Evolutionary conservation across 2,797 vertebrate species (phyloP).

Genomic region (Hypotaenidia okinawae): DNA sequence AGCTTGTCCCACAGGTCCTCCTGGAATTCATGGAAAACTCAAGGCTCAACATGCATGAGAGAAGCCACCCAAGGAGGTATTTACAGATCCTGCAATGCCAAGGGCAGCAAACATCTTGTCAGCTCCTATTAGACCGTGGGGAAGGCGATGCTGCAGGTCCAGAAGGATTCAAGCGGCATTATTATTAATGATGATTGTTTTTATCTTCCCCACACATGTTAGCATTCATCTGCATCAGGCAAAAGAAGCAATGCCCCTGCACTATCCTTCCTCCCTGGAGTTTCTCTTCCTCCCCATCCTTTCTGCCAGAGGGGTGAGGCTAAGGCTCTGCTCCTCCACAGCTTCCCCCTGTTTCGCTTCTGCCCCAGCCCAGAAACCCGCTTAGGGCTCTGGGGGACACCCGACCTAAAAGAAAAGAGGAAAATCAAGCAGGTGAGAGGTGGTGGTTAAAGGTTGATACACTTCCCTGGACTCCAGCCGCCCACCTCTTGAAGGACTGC

Average conservation of each 20-base stretch:
- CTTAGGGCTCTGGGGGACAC: background rate
- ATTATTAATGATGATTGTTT: background rate
- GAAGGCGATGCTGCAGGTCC: background rate
- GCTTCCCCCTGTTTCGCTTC: background rate
- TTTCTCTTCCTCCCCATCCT: background rate
- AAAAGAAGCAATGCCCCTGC: background rate
- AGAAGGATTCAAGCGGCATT: background rate
- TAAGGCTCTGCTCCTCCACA: fast-evolving
- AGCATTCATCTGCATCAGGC: background rate
- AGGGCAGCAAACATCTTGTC: background rate
- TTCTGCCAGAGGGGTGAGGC: background rate
- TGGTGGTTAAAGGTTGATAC: background rate
- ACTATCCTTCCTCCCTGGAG: background rate
- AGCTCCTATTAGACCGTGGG: background rate
- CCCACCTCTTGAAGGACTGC: background rate
- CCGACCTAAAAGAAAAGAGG: background rate
- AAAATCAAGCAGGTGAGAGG: fast-evolving
- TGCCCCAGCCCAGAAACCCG: background rate
- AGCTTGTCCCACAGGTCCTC: too few relatives aligned
- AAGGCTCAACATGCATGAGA: fast-evolving
- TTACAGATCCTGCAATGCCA: too few relatives aligned
- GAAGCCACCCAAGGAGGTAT: background rate
- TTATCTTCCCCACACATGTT: fast-evolving
- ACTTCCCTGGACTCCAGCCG: background rate
- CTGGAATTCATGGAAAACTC: fast-evolving